Conservation (phyloP, 2,888 invertebrate species). For the Andrena praecox region DNA sequence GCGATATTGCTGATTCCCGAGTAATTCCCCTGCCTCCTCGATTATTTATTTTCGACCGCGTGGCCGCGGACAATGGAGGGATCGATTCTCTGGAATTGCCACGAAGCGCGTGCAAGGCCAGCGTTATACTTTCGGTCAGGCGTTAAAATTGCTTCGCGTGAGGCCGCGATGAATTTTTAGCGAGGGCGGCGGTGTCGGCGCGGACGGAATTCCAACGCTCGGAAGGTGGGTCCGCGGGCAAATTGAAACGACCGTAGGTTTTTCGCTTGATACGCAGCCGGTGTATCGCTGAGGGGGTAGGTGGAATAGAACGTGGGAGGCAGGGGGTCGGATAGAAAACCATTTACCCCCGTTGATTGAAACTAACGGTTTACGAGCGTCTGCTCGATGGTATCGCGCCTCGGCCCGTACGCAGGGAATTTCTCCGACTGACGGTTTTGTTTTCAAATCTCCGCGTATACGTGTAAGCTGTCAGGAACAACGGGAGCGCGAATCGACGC, state of each 20-base stretch:
- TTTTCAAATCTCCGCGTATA: conserved; percentile 66
- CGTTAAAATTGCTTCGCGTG: background rate
- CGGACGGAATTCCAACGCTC: conserved; percentile 13
- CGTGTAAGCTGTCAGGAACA: conserved; percentile 70
- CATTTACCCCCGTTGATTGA: conserved; percentile 63
- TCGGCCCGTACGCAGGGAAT: conserved; percentile 50
- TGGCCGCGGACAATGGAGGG: too few species aligned
- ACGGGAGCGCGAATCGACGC: conserved; percentile 58
- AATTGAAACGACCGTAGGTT: conserved; percentile 40
- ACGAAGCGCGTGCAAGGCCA: background rate
- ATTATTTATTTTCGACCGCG: too few species aligned
- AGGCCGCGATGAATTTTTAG: conserved; percentile 33
- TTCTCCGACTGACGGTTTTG: conserved; percentile 65
- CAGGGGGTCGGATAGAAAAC: conserved; percentile 48
- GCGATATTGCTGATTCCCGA: background rate
- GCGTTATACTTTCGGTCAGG: background rate
- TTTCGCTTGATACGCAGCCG: conserved; percentile 47
- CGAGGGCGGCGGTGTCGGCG: background rate
- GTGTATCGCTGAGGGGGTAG: conserved; percentile 28
- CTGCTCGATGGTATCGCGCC: conserved; percentile 63
- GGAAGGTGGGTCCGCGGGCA: conserved; percentile 19
- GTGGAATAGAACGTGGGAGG: conserved; percentile 19
- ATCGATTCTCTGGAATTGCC: background rate
- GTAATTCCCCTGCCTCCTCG: background rate
- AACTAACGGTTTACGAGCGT: conserved; percentile 69